These are phyloP conservation scores for Cydia strobilella DNA, from an alignment of 1,140 invertebrate species.

Conservation along the genomic window DNA sequence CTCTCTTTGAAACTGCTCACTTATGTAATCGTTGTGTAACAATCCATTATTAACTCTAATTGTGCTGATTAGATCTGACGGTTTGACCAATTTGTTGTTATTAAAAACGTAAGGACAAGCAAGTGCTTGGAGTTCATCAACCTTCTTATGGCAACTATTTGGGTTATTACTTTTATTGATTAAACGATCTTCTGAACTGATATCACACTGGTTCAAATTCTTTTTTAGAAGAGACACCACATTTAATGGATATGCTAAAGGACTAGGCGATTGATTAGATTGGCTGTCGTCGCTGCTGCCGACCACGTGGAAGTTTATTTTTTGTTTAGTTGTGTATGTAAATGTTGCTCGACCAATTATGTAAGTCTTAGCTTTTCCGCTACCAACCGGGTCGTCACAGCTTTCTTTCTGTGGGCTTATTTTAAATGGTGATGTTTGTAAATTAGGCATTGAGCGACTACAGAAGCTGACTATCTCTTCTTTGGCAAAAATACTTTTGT, in stretches of 20 bases:
- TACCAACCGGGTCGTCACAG: slow-evolving; percentile 42
- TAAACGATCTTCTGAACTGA: slow-evolving; percentile 38
- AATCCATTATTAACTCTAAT: slow-evolving; percentile 64
- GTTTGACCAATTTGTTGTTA: slow-evolving; percentile 68
- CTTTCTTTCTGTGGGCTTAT: slow-evolving; percentile 42
- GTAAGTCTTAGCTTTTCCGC: slow-evolving; percentile 55
- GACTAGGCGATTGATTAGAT: slow-evolving; percentile 48
- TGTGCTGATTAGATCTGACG: slow-evolving; percentile 71
- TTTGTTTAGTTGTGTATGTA: slow-evolving; percentile 70
- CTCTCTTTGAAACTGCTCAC: slow-evolving; percentile 71
- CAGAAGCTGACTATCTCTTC: slow-evolving; percentile 50
- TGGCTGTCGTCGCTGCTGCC: slow-evolving; percentile 48
- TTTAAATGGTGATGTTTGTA: slow-evolving; percentile 48
- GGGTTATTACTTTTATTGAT: slow-evolving; percentile 25
- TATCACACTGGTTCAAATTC: slow-evolving; percentile 50
- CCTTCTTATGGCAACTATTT: slow-evolving; percentile 37
- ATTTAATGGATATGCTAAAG: slow-evolving; percentile 61
- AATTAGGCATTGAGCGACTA: slow-evolving; percentile 56
- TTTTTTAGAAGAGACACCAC: slow-evolving; percentile 66
- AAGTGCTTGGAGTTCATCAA: slow-evolving; percentile 47
- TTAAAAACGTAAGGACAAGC: slow-evolving; percentile 53
- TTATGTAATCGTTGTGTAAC: slow-evolving; percentile 60
- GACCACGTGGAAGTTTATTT: slow-evolving; percentile 69
- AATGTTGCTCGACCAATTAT: slow-evolving; percentile 65
- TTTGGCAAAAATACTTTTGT: slow-evolving; percentile 54